phyloP scores from a whole-genome alignment of 2,113 vertebrate species.

The Oriolus oriolus region DNA sequence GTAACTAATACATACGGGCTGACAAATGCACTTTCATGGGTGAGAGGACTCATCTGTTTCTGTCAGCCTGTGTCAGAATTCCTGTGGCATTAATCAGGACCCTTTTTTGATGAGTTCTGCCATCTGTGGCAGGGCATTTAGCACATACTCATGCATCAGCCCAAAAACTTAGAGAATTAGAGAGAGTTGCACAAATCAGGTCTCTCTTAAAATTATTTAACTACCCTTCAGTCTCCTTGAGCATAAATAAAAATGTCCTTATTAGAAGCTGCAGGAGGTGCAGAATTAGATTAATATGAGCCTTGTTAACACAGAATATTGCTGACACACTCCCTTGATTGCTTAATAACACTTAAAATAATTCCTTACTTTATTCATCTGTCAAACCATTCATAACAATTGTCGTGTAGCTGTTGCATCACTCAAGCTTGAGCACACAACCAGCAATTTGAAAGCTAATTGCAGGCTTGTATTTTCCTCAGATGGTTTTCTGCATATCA shows the following conservation, averaged over 20 bases:
- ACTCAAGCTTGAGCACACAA: background rate
- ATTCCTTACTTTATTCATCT: background rate
- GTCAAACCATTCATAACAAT: background rate
- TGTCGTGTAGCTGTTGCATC: background rate
- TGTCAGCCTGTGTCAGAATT: background rate
- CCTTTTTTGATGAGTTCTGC: background rate
- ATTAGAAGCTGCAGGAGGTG: background rate
- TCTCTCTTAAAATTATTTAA: background rate
- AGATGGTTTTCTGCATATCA: background rate
- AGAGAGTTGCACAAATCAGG: background rate
- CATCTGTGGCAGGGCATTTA: background rate
- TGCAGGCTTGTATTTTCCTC: background rate
- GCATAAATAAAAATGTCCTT: background rate
- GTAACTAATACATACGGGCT: background rate
- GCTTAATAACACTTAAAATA: background rate
- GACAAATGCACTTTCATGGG: constrained; percentile 15
- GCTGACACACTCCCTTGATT: background rate
- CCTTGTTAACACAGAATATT: background rate
- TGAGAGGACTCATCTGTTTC: constrained; percentile 7
- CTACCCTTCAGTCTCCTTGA: background rate
- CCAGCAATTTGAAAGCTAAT: background rate
- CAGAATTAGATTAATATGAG: background rate
- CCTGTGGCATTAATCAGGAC: background rate
- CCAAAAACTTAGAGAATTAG: background rate
- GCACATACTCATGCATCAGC: background rate